phyloP scores from a whole-genome alignment of 2,888 invertebrate species.

The Ypsolopha scabrella region DNA sequence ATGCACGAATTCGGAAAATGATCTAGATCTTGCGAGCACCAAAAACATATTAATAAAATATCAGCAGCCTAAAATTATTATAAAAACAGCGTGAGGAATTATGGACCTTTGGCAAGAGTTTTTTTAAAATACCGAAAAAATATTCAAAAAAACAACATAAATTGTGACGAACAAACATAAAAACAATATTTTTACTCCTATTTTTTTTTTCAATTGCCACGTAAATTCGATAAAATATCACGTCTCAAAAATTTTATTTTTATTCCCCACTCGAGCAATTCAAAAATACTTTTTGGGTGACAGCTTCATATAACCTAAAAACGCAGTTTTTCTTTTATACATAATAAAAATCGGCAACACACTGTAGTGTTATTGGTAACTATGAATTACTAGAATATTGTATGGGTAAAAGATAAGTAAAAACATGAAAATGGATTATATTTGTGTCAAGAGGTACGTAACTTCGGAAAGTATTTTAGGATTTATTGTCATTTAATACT shows the following conservation, averaged over 20 bases:
- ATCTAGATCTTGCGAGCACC: background rate
- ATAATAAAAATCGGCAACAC: slow-evolving; percentile 3
- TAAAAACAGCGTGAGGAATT: too few relatives aligned
- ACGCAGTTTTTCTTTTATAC: slow-evolving; percentile 5
- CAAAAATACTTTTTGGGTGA: background rate
- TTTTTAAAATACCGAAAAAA: slow-evolving; percentile 13
- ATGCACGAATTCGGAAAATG: background rate
- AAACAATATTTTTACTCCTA: slow-evolving; percentile 21
- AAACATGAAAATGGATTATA: too few relatives aligned
- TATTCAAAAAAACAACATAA: slow-evolving; percentile 9
- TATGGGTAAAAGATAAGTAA: background rate
- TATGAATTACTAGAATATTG: slow-evolving; percentile 1
- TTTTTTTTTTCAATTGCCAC: slow-evolving; percentile 37
- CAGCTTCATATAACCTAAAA: slow-evolving; percentile 1
- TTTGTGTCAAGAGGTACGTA: too few relatives aligned
- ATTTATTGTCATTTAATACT: too few relatives aligned
- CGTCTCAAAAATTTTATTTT: slow-evolving; percentile 13
- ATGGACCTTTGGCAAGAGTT: slow-evolving; percentile 20
- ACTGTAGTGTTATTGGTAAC: background rate
- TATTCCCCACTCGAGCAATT: background rate
- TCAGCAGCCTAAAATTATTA: too few relatives aligned
- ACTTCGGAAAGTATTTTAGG: too few relatives aligned
- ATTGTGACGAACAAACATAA: slow-evolving; percentile 25
- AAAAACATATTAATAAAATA: background rate
- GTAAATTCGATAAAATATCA: slow-evolving; percentile 65